A percentile compares a stretch with the other conserved stretches of the same genome.
These are phyloP conservation scores for Cryptoblepharus egeriae DNA, from an alignment of 2,797 vertebrate species.

Conservation along the genomic window DNA sequence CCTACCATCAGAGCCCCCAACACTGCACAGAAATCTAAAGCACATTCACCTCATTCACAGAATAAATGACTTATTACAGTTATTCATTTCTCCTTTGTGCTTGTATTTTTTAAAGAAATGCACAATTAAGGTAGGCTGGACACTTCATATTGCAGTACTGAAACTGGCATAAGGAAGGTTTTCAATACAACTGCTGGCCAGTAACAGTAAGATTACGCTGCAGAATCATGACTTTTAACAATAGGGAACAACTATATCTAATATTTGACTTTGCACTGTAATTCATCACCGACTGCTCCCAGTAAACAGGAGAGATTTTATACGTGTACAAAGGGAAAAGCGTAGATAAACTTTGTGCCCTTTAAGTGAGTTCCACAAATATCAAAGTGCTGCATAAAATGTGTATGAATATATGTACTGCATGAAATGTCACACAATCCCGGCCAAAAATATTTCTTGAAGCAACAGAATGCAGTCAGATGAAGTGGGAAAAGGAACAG, in stretches of 20 bases:
- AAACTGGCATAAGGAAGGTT: slow-evolving; percentile 35
- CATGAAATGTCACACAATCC: not conserved
- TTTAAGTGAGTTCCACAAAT: not conserved
- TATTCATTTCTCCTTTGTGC: not conserved
- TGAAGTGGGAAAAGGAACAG: not conserved
- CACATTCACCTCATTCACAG: not conserved
- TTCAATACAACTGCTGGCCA: slow-evolving; percentile 41
- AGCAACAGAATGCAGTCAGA: not conserved
- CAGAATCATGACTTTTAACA: slow-evolving; percentile 19
- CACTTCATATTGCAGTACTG: slow-evolving; percentile 25
- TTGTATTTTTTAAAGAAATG: slow-evolving; percentile 1
- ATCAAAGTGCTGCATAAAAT: slow-evolving; percentile 10
- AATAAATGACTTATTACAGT: not conserved
- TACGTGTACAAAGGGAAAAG: slow-evolving; percentile 26
- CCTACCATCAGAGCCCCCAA: not conserved
- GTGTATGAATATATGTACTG: not conserved
- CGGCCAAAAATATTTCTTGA: not conserved
- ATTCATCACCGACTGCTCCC: slow-evolving; percentile 49
- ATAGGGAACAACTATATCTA: slow-evolving; percentile 57
- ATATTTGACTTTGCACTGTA: slow-evolving; percentile 65
- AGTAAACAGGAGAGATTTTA: slow-evolving; percentile 53
- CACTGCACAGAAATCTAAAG: no score
- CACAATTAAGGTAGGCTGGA: accelerated
- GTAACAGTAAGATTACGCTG: slow-evolving; percentile 48
- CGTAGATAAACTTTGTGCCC: slow-evolving; percentile 39